Base-by-base conservation (phyloP, 1,140 invertebrate species). In the Zophobas morio region DNA sequence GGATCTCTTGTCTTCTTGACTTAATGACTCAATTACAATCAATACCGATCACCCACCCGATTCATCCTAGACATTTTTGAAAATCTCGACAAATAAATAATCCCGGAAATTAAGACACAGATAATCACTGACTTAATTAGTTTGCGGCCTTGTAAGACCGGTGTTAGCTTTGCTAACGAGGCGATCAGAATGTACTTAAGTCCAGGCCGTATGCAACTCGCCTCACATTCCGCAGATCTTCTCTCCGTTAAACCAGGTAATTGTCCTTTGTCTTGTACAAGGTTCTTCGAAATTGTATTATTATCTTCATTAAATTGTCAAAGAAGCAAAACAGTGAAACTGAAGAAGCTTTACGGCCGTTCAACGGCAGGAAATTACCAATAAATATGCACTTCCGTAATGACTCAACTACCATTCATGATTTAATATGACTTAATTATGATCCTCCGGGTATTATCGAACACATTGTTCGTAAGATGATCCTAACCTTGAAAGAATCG, bases 361-460 rank as follows among this genome's bases (percentile, higher is more conserved):
- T 20, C 42, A 46, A 46, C 42, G 49, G 60, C 60, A 66, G 60
- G 60, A 66, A 66, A 66, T 66, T 66, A 66, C 60, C 60, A 66
- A 66, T 66, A 66, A 66, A 66, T 66, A 66, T 66, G 60, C 60
- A 66, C 60, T 66, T 66, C 60, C 60, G 60, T 66, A 66, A 66
- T 66, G 60, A 66, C 60, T 66, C 60, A 66, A 66, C 60, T 6
- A 36, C 33, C 60, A 66, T 66, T 66, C 60, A 66, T 42, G 37
- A 42, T 66, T 66, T 66, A 66, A 66, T 66, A 47, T 66, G 60
- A 66, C 60, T 66, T 66, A 46, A 66, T 66, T 66, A 42, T 5
- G 37, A 33, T 42, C 60, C 60, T 66, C 37, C 2, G 39, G 60
- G 60, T 20, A 66, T 42, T 32, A 66, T 57, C n/a, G 49, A 51